These are phyloP conservation scores for Pseudopleuronectes americanus DNA, from an alignment of 2,797 vertebrate species.

Conservation along the genomic window DNA sequence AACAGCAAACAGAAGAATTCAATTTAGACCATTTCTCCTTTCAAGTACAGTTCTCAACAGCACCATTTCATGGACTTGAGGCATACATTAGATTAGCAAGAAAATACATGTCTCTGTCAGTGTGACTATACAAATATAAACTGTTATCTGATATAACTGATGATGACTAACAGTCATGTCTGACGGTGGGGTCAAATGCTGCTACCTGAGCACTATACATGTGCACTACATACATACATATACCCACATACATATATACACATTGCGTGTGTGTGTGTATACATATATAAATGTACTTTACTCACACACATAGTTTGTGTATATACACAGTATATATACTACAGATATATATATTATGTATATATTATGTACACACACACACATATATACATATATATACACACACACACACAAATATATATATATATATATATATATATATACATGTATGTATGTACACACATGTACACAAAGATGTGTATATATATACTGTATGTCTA, in stretches of 20 bases:
- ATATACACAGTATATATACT: background rate
- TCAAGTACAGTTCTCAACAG: slow-evolving; percentile 68
- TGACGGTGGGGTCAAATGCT: slow-evolving; percentile 56
- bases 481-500: too few relatives aligned
- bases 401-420: background rate
- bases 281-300: too few relatives aligned
- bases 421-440: background rate
- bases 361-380: background rate
- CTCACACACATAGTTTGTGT: background rate
- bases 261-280: background rate
- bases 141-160: slow-evolving; percentile 55
- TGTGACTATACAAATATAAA: slow-evolving; percentile 80
- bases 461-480: background rate
- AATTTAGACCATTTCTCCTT: slow-evolving; percentile 57
- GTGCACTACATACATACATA: background rate
- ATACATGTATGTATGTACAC: too few relatives aligned
- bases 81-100: slow-evolving; percentile 69
- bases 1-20: slow-evolving; percentile 49
- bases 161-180: slow-evolving; percentile 79
- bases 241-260: background rate
- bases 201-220: slow-evolving; percentile 73
- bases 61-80: slow-evolving; percentile 70
- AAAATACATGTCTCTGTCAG: slow-evolving; percentile 75
- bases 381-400: too few relatives aligned
- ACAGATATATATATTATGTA: background rate